Conservation (phyloP, 2,888 invertebrate species). For the Carabus problematicus region DNA sequence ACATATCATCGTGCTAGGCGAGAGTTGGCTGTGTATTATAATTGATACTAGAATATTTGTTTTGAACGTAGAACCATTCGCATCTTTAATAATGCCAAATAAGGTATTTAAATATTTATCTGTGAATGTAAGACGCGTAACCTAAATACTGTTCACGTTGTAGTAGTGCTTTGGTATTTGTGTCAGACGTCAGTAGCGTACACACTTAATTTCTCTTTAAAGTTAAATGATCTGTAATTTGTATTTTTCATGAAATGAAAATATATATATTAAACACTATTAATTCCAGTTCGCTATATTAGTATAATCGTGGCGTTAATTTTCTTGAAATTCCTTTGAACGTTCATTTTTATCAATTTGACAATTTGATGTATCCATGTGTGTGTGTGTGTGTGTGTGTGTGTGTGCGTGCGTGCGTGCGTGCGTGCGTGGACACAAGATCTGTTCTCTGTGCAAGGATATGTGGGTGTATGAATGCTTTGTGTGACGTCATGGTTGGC, state of each 20-base stretch:
- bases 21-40: too few species aligned
- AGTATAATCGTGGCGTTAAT: too few species aligned
- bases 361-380: background rate
- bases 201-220: conserved; percentile 18
- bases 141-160: conserved; percentile 16
- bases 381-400: conserved; percentile 4
- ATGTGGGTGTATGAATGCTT: too few species aligned
- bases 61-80: too few species aligned
- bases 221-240: background rate
- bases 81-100: too few species aligned
- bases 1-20: too few species aligned
- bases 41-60: too few species aligned
- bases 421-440: background rate
- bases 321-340: too few species aligned
- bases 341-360: too few species aligned
- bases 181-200: conserved; percentile 35
- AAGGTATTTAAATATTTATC: too few species aligned
- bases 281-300: background rate
- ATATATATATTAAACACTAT: background rate
- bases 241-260: background rate
- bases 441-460: too few species aligned
- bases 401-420: background rate
- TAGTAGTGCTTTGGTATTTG: conserved; percentile 26
- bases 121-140: background rate
- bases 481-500: too few species aligned